These are phyloP conservation scores for Melanotaenia duboulayi DNA, from an alignment of 2,113 vertebrate genomes.

Conservation along the genomic window DNA sequence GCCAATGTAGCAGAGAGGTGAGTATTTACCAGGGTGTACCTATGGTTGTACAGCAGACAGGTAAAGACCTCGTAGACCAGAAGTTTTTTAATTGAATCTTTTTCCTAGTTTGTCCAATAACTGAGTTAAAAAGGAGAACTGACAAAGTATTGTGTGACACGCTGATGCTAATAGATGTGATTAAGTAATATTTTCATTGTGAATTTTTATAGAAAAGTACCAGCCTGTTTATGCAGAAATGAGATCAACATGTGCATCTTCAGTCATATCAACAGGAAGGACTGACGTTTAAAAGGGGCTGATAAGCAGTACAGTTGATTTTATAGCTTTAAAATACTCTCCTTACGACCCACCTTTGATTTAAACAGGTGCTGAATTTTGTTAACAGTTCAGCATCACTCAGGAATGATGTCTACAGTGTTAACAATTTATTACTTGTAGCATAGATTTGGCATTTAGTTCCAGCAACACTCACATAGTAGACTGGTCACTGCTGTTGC, in stretches of 20 bases:
- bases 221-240: too few relatives aligned
- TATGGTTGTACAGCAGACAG: background rate
- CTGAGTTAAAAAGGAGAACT: too few relatives aligned
- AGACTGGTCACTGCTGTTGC: constrained; percentile 8
- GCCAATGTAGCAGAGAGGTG: constrained; percentile 93
- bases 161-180: too few relatives aligned
- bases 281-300: too few relatives aligned
- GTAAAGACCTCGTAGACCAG: background rate
- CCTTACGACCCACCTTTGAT: background rate
- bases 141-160: too few relatives aligned
- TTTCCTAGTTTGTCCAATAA: too few relatives aligned
- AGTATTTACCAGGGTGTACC: constrained; percentile 32
- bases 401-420: background rate
- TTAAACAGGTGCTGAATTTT: background rate
- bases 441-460: background rate
- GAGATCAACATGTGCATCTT: too few relatives aligned
- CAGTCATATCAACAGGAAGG: too few relatives aligned
- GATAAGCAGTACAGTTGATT: too few relatives aligned
- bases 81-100: too few relatives aligned
- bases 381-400: background rate
- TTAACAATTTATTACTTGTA: background rate
- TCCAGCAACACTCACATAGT: background rate
- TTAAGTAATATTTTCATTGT: too few relatives aligned
- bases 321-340: background rate
- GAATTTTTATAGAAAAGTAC: too few relatives aligned